Evolutionary conservation across 2,113 vertebrate genomes (phyloP).

Genomic region (Poeciliopsis retropinna): DNA sequence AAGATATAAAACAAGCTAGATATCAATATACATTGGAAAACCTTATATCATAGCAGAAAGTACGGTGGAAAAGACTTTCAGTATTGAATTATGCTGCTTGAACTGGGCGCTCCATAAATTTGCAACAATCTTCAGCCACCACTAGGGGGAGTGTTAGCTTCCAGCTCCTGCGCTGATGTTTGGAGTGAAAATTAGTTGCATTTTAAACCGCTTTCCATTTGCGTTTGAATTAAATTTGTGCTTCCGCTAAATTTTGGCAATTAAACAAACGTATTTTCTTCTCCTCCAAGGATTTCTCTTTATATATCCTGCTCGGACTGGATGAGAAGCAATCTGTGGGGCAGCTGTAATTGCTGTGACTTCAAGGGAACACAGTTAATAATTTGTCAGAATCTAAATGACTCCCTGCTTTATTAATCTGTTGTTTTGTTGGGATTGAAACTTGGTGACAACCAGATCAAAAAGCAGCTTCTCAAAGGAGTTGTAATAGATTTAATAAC

Average conservation of each 20-base stretch:
- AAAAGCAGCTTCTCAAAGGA: conserved; percentile 45
- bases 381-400: conserved; percentile 56
- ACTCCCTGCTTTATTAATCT: conserved; percentile 68
- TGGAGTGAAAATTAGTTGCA: not conserved
- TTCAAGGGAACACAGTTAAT: conserved; percentile 60
- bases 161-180: too few species aligned
- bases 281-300: conserved; percentile 26
- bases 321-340: conserved; percentile 40
- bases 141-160: too few species aligned
- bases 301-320: conserved; percentile 29
- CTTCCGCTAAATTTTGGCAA: conserved; percentile 32
- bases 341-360: conserved; percentile 55
- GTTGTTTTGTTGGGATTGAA: conserved; percentile 40
- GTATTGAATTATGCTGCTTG: too few species aligned
- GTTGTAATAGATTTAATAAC: conserved; percentile 46
- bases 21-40: too few species aligned
- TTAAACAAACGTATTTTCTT: conserved; percentile 18
- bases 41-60: too few species aligned
- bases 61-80: too few species aligned
- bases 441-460: conserved; percentile 47
- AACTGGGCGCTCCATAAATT: too few species aligned
- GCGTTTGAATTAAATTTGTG: not conserved
- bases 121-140: too few species aligned
- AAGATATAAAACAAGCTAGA: too few species aligned
- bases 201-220: not conserved